Base-by-base conservation (phyloP, 1,140 invertebrate species). In the Bombus affinis region DNA sequence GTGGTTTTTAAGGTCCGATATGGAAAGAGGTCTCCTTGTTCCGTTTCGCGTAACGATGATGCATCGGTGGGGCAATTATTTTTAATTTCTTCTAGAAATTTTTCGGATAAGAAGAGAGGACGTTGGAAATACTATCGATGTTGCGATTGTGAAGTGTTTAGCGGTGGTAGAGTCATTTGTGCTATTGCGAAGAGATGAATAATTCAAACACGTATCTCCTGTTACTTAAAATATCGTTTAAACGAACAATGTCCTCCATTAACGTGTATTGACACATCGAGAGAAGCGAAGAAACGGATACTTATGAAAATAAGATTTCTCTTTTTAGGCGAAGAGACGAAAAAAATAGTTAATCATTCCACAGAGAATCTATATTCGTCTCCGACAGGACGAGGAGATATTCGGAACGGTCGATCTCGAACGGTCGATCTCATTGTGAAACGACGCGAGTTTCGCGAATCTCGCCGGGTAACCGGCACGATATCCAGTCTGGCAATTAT, bases 401-500 rank as follows among this genome's bases (percentile, higher is more conserved):
- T 47, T 25, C 9, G 44, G 15, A 68, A 22, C 32, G 65, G 39
- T 65, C 75, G 84, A 83, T 83, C 65, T 44, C 42, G n/a, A 65
- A 15, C n/a, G 62, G 37, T 62, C 75, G 84, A 83, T 83, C 65
- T 79, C 70, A 75, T 42, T 42, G 35, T 42, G 22, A 86, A 88
- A 87, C 66, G 62, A 65, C 73, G 44, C 13, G 72, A 25, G 79
- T 90, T 89, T 90, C 89, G 70, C 86, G 86, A 91, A 92, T 90
- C 88, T 86, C 84, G 89, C 81, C 15, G 68, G 87, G 62, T 79
- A 53, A 87, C 66, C 74, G 66, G 32, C 79, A 76, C 77, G 87
- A 91, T 91, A 91, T 86, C 72, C 86, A 86, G 88, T 62, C 83
- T 75, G 71, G 91, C 92, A 93, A 94, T 94, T 93, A 93, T 93